Percentiles rank a stretch among this genome's conserved stretches.
Conservation (phyloP, 2,113 vertebrate species). For the Coreoperca whiteheadi region DNA sequence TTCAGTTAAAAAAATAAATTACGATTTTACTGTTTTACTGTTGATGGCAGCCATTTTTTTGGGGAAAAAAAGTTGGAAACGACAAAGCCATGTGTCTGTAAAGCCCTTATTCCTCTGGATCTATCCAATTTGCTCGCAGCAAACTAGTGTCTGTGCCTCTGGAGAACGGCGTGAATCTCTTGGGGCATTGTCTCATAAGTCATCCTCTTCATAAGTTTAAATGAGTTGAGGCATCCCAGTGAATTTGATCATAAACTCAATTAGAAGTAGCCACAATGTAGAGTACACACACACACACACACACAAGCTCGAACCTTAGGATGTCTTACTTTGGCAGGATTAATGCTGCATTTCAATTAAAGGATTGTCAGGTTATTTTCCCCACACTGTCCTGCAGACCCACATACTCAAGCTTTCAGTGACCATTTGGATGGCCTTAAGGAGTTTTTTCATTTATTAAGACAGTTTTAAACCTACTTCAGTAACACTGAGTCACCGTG, state of each 20-base stretch:
- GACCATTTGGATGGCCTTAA: conserved; percentile 6
- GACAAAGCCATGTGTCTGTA: not conserved
- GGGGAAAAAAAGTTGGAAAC: not conserved
- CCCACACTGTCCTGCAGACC: conserved; percentile 31
- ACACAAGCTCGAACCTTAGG: not conserved
- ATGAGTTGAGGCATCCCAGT: not conserved
- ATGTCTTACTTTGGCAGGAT: conserved; percentile 46
- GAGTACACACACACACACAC: not conserved
- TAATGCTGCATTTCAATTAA: conserved; percentile 64
- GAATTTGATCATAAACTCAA: not conserved
- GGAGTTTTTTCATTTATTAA: conserved; percentile 3
- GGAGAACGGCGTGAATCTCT: not conserved
- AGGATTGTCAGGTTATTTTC: conserved; percentile 63
- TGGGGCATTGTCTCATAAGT: not conserved
- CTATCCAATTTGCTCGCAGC: not conserved
- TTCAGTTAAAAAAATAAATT: not conserved
- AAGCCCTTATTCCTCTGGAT: conserved; percentile 7
- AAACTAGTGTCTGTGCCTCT: not conserved
- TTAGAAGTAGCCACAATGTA: conserved; percentile 4
- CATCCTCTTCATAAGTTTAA: not conserved
- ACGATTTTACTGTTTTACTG: too few species aligned
- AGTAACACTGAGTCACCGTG: not conserved
- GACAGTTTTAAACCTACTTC: not conserved
- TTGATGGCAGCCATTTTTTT: conserved; percentile 19
- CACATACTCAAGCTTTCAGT: conserved; percentile 6